Evolutionary conservation across 2,888 invertebrate species (phyloP), one percentile per base, ranked within the genome.

Genomic region (Urechis unicinctus): DNA sequence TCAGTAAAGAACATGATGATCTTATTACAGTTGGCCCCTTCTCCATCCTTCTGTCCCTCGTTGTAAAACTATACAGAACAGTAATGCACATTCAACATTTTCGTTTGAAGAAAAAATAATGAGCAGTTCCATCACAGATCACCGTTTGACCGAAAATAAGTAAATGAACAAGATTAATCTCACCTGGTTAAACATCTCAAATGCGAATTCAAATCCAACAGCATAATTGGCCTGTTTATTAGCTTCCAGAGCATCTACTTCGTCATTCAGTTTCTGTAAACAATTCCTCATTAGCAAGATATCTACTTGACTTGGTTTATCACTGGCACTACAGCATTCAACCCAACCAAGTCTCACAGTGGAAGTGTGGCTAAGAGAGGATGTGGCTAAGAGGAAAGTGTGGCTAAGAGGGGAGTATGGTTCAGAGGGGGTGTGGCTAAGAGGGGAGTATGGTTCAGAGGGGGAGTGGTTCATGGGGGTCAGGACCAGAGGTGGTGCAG

Each of bases 1-100:
- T 83, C 83, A 24, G 82, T 83, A 62, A 83, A 75, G 48, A 83
- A 67, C 75, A 83, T 79, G 43, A 83, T 78, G 49, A 82, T 73
- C 59, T 78, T 76, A 70, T 82, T 81, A 61, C 83, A 82, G 50
- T 78, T 77, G 2, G 81, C 74, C 3, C 80, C 79, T 22, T 63
- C 58, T 4, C 64, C 64, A n/a, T 36, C 49, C n/a, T 24, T 57
- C 6, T 31, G 45, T 28, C 54, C 54, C 45, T 49, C 50, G 30
- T 47, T 29, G 3, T 52, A 52, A 54, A 58, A 60, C 57, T 56
- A 43, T 17, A 36, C 9, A 36, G 36, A 36, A 36, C n/a, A n/a
- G n/a, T n/a, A 6, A 45, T 9, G 9, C 45, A 45, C 21, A 45
- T 45, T 25, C 9, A 48, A 9, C 48, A 5, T 48, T n/a, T n/a